Base-by-base conservation (phyloP, 2,113 vertebrate genomes). In the Odontesthes bonariensis region DNA sequence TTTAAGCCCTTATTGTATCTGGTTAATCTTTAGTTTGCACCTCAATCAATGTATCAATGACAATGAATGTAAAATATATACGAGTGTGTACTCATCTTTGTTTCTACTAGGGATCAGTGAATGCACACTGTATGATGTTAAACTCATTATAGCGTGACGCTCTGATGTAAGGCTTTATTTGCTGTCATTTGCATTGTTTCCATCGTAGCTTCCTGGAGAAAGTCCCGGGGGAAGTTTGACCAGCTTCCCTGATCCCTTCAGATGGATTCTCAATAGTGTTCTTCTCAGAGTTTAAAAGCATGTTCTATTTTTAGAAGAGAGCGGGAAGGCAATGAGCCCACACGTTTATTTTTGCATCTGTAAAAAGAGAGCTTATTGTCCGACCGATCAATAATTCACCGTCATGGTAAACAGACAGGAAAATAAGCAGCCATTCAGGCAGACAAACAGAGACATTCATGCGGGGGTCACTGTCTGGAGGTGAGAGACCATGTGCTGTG, bases 141-240 rank as follows among this genome's bases (percentile, higher is more conserved):
- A 82, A 80, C 40, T 62, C 75, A 66, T 12, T 64, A 4, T 52
- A 54, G 47, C 64, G n/a, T 73, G 59, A 7, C 0, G 5, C 57
- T 38, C 44, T 81, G 75, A 82, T 72, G 61, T 20, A 10, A 79
- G 35, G 47, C 49, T 57, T 75, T 56, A 85, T 79, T 67, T 74
- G 73, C 44, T 63, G 22, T 75, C 47, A 87, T 91, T 91, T 89
- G 73, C 88, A 89, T 89, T 4, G 8, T 56, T 74, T 56, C 17
- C 73, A 49, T 54, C 7, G 1, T 19, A 68, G 68, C 66, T 87
- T 88, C 80, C 69, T 1, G 55, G 77, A 87, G 69, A 88, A 89
- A 82, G 61, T 82, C 78, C 75, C 69, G 0, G 46, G 73, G 84
- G 56, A 84, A 77, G 69, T 89, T 82, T 73, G 71, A 74, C 63